phyloP scores from a whole-genome alignment of 2,888 invertebrate species.

The Andrena haemorrhoa region DNA sequence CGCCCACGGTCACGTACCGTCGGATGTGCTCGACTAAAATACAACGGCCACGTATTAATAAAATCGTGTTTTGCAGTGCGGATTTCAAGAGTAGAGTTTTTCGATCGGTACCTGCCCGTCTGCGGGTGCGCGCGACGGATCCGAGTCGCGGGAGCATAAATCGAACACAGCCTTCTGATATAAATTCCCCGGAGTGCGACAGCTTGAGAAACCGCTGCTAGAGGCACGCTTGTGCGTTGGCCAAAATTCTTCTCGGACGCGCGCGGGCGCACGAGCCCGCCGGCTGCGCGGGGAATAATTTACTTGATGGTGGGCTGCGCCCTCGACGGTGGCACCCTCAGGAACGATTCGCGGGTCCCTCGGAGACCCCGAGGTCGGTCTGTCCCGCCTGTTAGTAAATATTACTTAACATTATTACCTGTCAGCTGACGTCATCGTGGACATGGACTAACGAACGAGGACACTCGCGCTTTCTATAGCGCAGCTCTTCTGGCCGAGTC shows the following conservation, averaged over 20 bases:
- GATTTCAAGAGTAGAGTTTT: slow-evolving; percentile 5
- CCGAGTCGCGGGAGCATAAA: slow-evolving; percentile 16
- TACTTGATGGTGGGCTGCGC: slow-evolving; percentile 75
- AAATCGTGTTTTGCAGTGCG: slow-evolving; percentile 10
- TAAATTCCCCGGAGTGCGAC: slow-evolving; percentile 41
- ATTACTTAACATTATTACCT: slow-evolving; percentile 79
- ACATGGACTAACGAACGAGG: slow-evolving; percentile 71
- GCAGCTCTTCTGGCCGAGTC: not conserved
- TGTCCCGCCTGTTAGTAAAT: slow-evolving; percentile 74
- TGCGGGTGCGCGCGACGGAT: not conserved
- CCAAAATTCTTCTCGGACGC: slow-evolving; percentile 46
- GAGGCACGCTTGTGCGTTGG: slow-evolving; percentile 9
- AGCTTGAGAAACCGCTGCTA: slow-evolving; percentile 23
- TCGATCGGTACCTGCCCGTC: not conserved
- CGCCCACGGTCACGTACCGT: not conserved
- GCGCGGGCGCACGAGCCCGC: slow-evolving; percentile 8
- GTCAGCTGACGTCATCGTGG: slow-evolving; percentile 67
- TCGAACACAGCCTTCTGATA: slow-evolving; percentile 22
- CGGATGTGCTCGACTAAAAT: not conserved
- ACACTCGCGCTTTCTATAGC: slow-evolving; percentile 40
- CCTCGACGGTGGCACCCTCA: slow-evolving; percentile 67
- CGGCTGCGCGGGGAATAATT: slow-evolving; percentile 63
- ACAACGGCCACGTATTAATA: slow-evolving; percentile 10
- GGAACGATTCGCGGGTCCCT: slow-evolving; percentile 59
- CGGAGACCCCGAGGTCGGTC: slow-evolving; percentile 58